Evolutionary conservation across 2,797 vertebrate species (phyloP), one percentile per base, ranked within the genome.

Genomic region (Telmatherina bonti): DNA sequence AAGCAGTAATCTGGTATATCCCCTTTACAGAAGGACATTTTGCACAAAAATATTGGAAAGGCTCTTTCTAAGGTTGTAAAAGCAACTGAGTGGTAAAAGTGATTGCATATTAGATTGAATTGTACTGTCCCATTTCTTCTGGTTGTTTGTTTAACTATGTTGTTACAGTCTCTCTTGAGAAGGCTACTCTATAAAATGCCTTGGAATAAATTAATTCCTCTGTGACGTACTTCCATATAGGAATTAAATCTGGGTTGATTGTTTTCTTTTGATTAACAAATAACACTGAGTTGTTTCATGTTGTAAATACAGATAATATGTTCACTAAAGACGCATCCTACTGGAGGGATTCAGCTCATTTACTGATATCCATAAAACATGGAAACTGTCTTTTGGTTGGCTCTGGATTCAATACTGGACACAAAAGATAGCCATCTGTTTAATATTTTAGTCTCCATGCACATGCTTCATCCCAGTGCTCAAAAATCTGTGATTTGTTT

Each of bases 341-440:
- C 59, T 41, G 71, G 35, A 74, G 41, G 69, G 67, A 81, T 49
- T 72, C 41, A 67, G 27, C 66, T 68, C 77, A 79, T 77, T 82
- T 84, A 38, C 63, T 55, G 69, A 35, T 60, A 65, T 62, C 73
- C n/a, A 35, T 57, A 12, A 59, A 74, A 66, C 29, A 63, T 88
- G 81, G 81, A 85, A 72, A 56, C 16, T 7, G 55, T 83, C 77
- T 81, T 81, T 54, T 22, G 35, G 62, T 77, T 83, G 85, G 82
- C 81, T 84, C 74, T 2, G 27, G 43, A 68, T 81, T 85, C 74
- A 78, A 67, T 68, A 56, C 69, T 73, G 45, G 24, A 56, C 65
- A 69, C 78, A 80, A 75, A 86, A 84, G 65, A 82, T 26, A 67
- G 60, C 64, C 75, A 68, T 63, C 81, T 87, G 86, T 81, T 91